Conservation (phyloP, 2,888 invertebrate species). For the Apotomis turbidana region DNA sequence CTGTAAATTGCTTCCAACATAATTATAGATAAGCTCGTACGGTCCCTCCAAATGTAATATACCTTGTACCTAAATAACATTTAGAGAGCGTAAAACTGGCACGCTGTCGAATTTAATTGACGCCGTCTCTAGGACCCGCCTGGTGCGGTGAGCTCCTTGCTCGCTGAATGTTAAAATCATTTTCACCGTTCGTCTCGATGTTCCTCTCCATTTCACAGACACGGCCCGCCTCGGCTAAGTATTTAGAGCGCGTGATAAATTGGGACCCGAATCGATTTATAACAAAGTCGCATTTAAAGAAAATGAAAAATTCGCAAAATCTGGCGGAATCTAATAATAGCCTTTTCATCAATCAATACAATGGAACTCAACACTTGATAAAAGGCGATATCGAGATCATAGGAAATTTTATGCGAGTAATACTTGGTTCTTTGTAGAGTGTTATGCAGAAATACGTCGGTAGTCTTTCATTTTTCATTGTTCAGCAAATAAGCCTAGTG, state of each 20-base stretch:
- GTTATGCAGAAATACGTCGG: conserved; percentile 68
- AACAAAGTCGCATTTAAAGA: conserved; percentile 68
- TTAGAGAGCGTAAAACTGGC: conserved; percentile 56
- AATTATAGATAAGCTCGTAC: conserved; percentile 37
- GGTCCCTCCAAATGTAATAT: conserved; percentile 46
- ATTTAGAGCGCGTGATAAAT: conserved; percentile 77
- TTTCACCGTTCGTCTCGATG: conserved; percentile 56
- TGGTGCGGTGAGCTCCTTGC: conserved; percentile 53
- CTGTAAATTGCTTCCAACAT: conserved; percentile 52
- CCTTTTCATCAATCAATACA: conserved; percentile 78
- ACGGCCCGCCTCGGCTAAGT: conserved; percentile 61
- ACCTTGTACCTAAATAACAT: conserved; percentile 55
- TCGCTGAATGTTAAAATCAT: conserved; percentile 63
- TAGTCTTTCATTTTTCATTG: conserved; percentile 80
- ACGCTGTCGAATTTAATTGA: conserved; percentile 62
- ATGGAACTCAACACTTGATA: conserved; percentile 66
- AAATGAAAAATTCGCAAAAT: conserved; percentile 77
- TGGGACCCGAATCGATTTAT: conserved; percentile 73
- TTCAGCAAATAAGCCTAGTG: conserved; percentile 84
- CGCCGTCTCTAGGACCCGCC: conserved; percentile 47
- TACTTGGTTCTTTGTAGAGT: conserved; percentile 56
- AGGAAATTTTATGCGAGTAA: conserved; percentile 63
- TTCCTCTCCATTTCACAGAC: conserved; percentile 70
- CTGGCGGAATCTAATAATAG: conserved; percentile 72
- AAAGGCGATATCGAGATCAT: conserved; percentile 65